These are phyloP conservation scores for Malurus cyaneus DNA, from an alignment of 2,113 vertebrate species.

Conservation along the genomic window DNA sequence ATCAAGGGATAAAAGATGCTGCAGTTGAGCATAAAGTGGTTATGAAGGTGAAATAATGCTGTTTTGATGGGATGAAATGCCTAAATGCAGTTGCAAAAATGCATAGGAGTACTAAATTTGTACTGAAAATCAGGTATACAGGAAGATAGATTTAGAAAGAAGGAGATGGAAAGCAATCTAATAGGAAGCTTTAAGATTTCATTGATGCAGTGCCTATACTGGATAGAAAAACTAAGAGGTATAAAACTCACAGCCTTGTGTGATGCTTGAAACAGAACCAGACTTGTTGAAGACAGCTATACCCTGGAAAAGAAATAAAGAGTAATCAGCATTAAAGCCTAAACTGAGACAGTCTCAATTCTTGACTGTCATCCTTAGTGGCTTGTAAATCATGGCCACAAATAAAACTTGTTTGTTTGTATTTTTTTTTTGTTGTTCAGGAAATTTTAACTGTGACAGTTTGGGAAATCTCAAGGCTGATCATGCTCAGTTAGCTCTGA, in stretches of 20 bases:
- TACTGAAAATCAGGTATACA: background rate
- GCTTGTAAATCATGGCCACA: background rate
- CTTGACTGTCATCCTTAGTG: background rate
- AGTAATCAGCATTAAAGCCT: background rate
- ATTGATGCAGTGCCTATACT: background rate
- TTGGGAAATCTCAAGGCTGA: background rate
- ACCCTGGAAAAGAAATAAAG: background rate
- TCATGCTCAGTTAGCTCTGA: background rate
- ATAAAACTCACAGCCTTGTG: background rate
- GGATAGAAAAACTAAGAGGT: background rate
- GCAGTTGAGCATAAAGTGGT: background rate
- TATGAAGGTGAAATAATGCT: background rate
- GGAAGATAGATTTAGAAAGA: background rate
- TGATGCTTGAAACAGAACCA: background rate
- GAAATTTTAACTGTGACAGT: background rate
- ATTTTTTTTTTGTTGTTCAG: background rate
- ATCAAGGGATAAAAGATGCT: background rate
- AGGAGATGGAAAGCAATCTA: background rate
- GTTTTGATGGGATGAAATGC: background rate
- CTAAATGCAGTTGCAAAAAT: background rate
- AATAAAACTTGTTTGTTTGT: background rate
- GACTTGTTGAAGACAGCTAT: background rate
- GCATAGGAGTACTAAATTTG: background rate
- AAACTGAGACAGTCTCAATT: background rate
- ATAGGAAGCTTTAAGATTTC: background rate